Conservation (phyloP, 2,113 vertebrate genomes). For the Plestiodon gilberti region DNA sequence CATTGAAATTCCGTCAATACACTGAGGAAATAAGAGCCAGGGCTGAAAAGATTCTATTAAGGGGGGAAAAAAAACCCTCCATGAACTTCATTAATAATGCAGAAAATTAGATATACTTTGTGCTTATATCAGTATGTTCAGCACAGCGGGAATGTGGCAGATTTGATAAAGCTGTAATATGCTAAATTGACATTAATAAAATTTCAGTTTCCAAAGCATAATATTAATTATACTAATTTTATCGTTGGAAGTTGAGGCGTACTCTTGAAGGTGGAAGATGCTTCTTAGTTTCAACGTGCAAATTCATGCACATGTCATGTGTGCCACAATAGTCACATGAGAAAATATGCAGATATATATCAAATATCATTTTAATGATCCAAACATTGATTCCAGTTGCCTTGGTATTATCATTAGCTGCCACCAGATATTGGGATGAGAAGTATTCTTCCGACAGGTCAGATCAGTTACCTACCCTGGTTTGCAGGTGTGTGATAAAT, state of each 20-base stretch:
- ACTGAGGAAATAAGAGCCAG: not conserved
- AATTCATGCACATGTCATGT: not conserved
- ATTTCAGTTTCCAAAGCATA: constrained; percentile 21
- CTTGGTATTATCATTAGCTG: not conserved
- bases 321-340: not conserved
- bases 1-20: not conserved
- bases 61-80: not conserved
- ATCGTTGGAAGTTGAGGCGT: not conserved
- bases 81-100: not conserved
- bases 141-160: not conserved
- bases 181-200: constrained; percentile 33
- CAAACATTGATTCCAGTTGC: not conserved
- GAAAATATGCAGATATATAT: not conserved
- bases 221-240: constrained; percentile 25
- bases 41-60: not conserved
- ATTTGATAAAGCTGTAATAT: constrained; percentile 19
- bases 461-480: not conserved
- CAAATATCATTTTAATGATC: not conserved
- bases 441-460: not conserved
- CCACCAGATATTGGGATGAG: not conserved
- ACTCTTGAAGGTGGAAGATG: not conserved
- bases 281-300: not conserved
- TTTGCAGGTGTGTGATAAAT: not conserved
- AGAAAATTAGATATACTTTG: not conserved
- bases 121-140: not conserved